Conservation (phyloP, 2,888 invertebrate species). For the Scaptodrosophila latifasciaeformis region DNA sequence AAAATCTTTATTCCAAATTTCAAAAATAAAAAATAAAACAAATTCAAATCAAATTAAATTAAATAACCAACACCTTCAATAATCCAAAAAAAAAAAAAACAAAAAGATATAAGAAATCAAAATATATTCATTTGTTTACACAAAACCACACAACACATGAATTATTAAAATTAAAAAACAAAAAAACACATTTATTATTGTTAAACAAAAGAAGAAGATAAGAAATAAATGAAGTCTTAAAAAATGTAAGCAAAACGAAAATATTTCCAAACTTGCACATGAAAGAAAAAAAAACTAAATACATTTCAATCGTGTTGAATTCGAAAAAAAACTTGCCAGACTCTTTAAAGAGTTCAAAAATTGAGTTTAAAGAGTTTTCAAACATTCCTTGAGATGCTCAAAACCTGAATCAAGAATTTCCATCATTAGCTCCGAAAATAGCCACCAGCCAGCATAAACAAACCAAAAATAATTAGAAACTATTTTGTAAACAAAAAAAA, state of each 20-base stretch:
- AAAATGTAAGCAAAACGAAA: too few relatives aligned
- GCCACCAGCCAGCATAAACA: conserved; percentile 43
- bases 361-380: not conserved
- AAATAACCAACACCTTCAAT: conserved; percentile 2
- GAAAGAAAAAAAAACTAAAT: not conserved
- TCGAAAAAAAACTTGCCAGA: not conserved
- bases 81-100: too few relatives aligned
- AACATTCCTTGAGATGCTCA: not conserved
- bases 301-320: not conserved
- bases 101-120: not conserved
- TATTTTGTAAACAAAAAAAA: conserved; percentile 55
- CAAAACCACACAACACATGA: too few relatives aligned
- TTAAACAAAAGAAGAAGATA: too few relatives aligned
- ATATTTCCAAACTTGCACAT: too few relatives aligned
- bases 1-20: conserved; percentile 24
- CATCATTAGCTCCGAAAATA: conserved; percentile 43
- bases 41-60: not conserved
- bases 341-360: not conserved
- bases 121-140: not conserved
- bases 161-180: not conserved
- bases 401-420: conserved; percentile 2
- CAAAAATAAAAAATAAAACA: conserved; percentile 24
- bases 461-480: conserved; percentile 54
- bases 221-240: too few relatives aligned
- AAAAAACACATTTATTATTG: conserved; percentile 48